Evolutionary conservation across 2,888 invertebrate species (phyloP).

Genomic region (Hipparchia semele): DNA sequence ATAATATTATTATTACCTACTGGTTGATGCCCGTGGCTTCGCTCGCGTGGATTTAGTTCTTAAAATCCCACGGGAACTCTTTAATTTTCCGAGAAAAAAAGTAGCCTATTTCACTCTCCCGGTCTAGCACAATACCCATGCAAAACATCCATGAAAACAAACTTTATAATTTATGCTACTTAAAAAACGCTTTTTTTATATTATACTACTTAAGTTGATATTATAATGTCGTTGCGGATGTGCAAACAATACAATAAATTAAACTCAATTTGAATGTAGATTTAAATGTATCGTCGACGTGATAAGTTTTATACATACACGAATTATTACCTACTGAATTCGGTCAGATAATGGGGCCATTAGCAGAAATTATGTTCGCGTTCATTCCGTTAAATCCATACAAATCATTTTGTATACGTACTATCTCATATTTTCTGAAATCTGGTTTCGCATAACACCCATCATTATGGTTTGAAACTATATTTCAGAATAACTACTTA

Average conservation of each 20-base stretch:
- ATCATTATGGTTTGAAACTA: neutral
- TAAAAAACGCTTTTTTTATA: too few species aligned
- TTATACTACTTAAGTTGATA: neutral
- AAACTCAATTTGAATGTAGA: neutral
- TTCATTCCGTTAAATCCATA: conserved; percentile 12
- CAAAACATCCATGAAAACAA: too few species aligned
- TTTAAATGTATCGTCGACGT: conserved; percentile 11
- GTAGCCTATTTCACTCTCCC: too few species aligned
- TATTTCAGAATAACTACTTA: neutral
- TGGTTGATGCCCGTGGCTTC: too few species aligned
- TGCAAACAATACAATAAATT: neutral
- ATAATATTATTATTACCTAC: too few species aligned
- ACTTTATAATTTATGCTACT: too few species aligned
- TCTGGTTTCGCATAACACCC: neutral
- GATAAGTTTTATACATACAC: conserved; percentile 19
- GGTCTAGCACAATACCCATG: too few species aligned
- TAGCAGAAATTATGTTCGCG: conserved; percentile 17
- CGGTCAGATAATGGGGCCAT: conserved; percentile 18
- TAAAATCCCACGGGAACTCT: too few species aligned
- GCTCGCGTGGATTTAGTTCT: too few species aligned
- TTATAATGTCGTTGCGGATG: neutral
- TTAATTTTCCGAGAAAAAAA: too few species aligned
- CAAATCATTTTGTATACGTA: conserved; percentile 2
- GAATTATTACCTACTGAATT: conserved; percentile 17
- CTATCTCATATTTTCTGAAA: conserved; percentile 1